Conservation (phyloP, 2,113 vertebrate species). For the Mionectes macconnelli region DNA sequence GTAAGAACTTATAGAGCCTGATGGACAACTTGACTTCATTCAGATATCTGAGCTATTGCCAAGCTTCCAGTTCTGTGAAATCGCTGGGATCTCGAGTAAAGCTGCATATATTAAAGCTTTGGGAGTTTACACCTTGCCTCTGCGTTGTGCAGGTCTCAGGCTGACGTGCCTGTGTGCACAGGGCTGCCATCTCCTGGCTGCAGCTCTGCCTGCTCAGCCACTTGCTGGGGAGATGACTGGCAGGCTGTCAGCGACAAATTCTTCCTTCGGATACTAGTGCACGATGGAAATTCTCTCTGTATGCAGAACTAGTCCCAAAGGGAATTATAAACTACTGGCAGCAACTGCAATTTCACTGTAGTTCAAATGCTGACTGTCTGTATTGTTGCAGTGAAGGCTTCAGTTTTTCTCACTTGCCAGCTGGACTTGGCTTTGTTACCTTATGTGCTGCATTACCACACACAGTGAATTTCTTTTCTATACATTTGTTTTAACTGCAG, state of each 20-base stretch:
- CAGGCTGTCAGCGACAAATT: rapidly evolving
- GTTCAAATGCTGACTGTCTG: not conserved
- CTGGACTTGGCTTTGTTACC: not conserved
- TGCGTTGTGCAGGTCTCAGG: rapidly evolving
- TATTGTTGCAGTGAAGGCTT: not conserved
- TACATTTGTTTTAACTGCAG: not conserved
- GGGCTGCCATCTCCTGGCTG: not conserved
- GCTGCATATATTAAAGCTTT: not conserved
- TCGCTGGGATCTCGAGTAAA: not conserved
- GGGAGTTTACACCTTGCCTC: too few species aligned
- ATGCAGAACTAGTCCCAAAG: not conserved
- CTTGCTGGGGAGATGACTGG: not conserved
- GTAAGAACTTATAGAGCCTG: not conserved
- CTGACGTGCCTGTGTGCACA: rapidly evolving
- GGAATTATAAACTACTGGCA: not conserved
- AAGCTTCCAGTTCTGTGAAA: not conserved
- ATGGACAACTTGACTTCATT: not conserved
- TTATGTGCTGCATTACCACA: not conserved
- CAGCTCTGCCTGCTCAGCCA: not conserved
- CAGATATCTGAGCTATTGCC: not conserved
- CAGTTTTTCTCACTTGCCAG: not conserved
- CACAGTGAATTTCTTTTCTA: not conserved
- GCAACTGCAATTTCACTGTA: not conserved
- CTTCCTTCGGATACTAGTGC: not conserved
- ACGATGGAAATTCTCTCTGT: not conserved